Conservation (phyloP, 2,888 invertebrate species). For the Cremastobaeus sp. region DNA sequence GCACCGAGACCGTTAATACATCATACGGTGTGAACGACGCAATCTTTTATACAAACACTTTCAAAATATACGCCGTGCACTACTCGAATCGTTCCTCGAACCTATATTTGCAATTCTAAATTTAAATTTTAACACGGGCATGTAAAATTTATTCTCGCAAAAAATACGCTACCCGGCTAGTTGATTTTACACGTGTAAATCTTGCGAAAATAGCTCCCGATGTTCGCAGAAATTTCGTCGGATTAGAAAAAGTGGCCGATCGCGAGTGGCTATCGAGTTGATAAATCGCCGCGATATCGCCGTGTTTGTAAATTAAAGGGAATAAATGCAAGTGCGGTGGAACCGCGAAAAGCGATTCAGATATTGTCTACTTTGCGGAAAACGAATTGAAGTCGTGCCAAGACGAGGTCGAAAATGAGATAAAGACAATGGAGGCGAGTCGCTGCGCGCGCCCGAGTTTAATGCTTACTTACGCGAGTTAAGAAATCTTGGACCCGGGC, state of each 20-base stretch:
- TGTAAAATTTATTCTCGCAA: too few relatives aligned
- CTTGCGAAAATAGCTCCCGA: too few relatives aligned
- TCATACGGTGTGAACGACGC: too few relatives aligned
- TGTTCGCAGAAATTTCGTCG: too few relatives aligned
- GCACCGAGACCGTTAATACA: constrained; percentile 16
- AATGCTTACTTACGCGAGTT: constrained; percentile 50
- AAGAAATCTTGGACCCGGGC: constrained; percentile 52
- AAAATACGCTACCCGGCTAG: too few relatives aligned
- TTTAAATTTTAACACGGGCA: too few relatives aligned
- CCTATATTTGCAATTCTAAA: too few relatives aligned
- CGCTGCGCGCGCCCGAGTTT: constrained; percentile 28
- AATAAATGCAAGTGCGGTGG: constrained; percentile 14
- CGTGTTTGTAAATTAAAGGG: constrained; percentile 16
- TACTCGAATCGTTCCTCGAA: too few relatives aligned
- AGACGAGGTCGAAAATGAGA: constrained; percentile 48
- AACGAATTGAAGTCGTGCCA: constrained; percentile 52
- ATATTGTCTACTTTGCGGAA: constrained; percentile 58
- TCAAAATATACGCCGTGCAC: too few relatives aligned
- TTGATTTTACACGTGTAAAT: too few relatives aligned
- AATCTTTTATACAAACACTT: too few relatives aligned
- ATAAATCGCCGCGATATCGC: neutral
- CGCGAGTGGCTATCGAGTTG: neutral
- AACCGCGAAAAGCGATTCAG: constrained; percentile 41
- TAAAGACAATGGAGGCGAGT: constrained; percentile 50
- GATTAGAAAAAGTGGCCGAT: too few relatives aligned